These are phyloP conservation scores for Lontra canadensis DNA, from an alignment of 2,113 vertebrate genomes.

Conservation along the genomic window DNA sequence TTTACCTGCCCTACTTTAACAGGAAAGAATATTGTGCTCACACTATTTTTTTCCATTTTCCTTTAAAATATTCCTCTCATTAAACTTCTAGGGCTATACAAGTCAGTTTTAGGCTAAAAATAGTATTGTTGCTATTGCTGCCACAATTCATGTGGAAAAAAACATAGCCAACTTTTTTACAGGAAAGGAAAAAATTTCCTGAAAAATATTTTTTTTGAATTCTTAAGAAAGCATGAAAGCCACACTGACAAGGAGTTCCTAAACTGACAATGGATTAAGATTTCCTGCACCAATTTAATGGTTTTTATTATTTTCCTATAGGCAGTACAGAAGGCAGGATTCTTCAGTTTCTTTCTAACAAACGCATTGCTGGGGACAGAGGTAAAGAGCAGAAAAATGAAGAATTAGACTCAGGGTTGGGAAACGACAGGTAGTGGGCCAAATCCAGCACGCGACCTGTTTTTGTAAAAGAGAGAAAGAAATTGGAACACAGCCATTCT, in stretches of 20 bases:
- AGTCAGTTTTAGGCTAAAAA: conserved; percentile 82
- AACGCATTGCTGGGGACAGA: conserved; percentile 12
- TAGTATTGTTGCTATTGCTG: conserved; percentile 68
- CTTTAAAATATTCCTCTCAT: conserved; percentile 69
- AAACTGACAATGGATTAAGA: background rate
- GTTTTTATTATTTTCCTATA: background rate
- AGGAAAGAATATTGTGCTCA: background rate
- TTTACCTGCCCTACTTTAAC: conserved; percentile 38
- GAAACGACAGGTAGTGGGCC: background rate
- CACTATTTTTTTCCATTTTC: conserved; percentile 61
- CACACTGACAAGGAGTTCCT: background rate
- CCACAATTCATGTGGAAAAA: conserved; percentile 63
- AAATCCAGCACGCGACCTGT: conserved; percentile 11
- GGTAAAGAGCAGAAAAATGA: conserved; percentile 3
- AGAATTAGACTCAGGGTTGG: background rate
- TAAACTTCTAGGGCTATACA: conserved; percentile 70
- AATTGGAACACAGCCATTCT: background rate
- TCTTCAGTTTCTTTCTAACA: background rate
- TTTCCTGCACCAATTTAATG: background rate
- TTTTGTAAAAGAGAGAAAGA: background rate
- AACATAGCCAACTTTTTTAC: conserved; percentile 45
- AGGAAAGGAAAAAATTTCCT: conserved; percentile 57
- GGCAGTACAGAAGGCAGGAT: background rate
- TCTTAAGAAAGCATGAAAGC: conserved; percentile 40
- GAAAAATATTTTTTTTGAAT: conserved; percentile 63